phyloP scores from a whole-genome alignment of 2,113 vertebrate species.

The Neotoma lepida region DNA sequence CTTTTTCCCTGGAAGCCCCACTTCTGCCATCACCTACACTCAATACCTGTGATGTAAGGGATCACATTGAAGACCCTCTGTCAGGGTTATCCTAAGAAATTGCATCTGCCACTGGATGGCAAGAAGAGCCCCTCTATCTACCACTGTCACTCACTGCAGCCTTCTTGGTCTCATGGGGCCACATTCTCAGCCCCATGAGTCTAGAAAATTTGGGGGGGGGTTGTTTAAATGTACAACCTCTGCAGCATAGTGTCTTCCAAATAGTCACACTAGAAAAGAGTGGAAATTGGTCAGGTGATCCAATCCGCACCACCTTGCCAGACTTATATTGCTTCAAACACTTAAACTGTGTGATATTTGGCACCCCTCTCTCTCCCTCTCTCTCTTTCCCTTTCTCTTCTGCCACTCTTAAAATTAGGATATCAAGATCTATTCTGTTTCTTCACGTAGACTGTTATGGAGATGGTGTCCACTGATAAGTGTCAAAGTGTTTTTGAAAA shows the following conservation, averaged over 20 bases:
- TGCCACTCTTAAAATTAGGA: conserved; percentile 2
- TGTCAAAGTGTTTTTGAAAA: conserved; percentile 30
- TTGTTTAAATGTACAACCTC: not conserved
- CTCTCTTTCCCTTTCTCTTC: not conserved
- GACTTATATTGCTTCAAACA: conserved; percentile 21
- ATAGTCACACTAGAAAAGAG: not conserved
- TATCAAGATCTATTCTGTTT: conserved; percentile 10
- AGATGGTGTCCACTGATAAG: not conserved
- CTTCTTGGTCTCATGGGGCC: not conserved
- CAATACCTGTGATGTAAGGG: not conserved
- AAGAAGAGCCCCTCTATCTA: not conserved
- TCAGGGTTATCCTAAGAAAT: not conserved
- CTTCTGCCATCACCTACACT: not conserved
- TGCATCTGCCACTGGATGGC: not conserved
- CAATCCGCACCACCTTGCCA: not conserved
- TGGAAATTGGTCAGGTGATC: not conserved
- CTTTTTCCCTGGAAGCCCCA: not conserved
- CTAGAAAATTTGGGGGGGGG: not conserved
- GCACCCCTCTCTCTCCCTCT: not conserved
- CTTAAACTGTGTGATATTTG: not conserved
- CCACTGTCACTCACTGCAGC: not conserved
- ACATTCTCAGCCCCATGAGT: not conserved
- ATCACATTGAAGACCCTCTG: not conserved
- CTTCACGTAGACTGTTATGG: not conserved
- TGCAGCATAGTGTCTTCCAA: not conserved